phyloP scores from a whole-genome alignment of 2,888 invertebrate species.

The Ceratothoa steindachneri region DNA sequence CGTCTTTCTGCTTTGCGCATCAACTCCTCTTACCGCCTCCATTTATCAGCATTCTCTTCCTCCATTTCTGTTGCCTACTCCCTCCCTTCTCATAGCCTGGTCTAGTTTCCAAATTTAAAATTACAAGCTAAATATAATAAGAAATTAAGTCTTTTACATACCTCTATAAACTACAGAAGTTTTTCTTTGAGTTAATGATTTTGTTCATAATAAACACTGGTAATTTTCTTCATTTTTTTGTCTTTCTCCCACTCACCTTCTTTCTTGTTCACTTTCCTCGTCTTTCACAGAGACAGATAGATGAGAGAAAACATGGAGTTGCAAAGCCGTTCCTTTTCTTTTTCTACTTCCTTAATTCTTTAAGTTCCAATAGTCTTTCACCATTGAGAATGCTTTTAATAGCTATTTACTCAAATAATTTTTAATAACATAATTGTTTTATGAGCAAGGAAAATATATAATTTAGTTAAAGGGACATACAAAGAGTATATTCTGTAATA shows the following conservation, averaged over 20 bases:
- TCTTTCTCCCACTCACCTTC: conserved; percentile 38
- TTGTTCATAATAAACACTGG: conserved; percentile 22
- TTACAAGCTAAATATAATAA: neutral
- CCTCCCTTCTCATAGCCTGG: conserved; percentile 21
- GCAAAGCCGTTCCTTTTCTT: conserved; percentile 32
- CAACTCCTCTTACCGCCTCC: conserved; percentile 26
- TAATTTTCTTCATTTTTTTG: conserved; percentile 33
- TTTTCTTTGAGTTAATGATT: conserved; percentile 14
- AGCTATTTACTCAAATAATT: no score
- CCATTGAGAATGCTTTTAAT: neutral
- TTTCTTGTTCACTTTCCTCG: conserved; percentile 39
- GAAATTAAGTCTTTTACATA: neutral
- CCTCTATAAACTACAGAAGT: conserved; percentile 16
- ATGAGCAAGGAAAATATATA: no score
- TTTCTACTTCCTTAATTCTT: conserved; percentile 44
- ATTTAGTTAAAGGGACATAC: no score
- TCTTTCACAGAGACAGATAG: conserved; percentile 44
- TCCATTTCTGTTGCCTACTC: conserved; percentile 37
- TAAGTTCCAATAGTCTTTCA: conserved; percentile 32
- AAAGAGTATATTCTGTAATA: neutral
- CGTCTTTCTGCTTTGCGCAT: conserved; percentile 24
- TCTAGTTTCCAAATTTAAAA: conserved; percentile 21
- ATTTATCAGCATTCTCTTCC: conserved; percentile 38
- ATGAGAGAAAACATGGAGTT: conserved; percentile 41
- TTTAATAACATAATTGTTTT: no score